Evolutionary conservation across 2,113 vertebrate genomes (phyloP).

Genomic region (Vombatus ursinus): DNA sequence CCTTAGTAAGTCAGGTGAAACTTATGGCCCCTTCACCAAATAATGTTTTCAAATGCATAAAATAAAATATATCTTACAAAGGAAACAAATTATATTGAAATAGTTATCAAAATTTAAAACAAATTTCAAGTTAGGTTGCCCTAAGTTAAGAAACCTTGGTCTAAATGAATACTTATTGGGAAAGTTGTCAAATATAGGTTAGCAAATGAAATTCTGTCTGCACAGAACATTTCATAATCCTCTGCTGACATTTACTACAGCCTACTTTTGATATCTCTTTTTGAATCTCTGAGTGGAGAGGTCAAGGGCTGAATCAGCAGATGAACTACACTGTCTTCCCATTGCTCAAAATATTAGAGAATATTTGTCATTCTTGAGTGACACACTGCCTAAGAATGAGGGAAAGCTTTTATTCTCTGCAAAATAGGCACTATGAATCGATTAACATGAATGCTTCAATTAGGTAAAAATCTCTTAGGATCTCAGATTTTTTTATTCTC

Average conservation of each 20-base stretch:
- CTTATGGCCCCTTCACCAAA: neutral
- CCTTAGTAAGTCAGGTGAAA: neutral
- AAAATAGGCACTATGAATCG: neutral
- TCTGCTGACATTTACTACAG: neutral
- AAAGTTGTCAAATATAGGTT: neutral
- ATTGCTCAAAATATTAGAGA: neutral
- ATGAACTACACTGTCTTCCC: neutral
- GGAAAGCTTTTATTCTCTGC: neutral
- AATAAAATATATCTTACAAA: neutral
- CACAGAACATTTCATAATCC: neutral
- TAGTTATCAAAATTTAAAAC: neutral
- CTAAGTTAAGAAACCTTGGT: neutral
- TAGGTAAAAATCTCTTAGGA: neutral
- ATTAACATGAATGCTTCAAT: neutral
- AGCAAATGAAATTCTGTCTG: neutral
- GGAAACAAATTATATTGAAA: neutral
- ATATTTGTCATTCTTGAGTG: neutral
- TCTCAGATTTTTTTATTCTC: neutral
- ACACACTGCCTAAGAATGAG: neutral
- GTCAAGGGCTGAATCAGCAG: neutral
- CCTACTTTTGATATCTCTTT: neutral
- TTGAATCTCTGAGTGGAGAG: neutral
- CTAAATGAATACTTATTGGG: neutral
- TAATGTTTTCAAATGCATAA: neutral
- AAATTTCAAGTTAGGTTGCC: neutral